These are phyloP conservation scores for Germaria angustata DNA, from an alignment of 2,888 invertebrate genomes.

Conservation along the genomic window DNA sequence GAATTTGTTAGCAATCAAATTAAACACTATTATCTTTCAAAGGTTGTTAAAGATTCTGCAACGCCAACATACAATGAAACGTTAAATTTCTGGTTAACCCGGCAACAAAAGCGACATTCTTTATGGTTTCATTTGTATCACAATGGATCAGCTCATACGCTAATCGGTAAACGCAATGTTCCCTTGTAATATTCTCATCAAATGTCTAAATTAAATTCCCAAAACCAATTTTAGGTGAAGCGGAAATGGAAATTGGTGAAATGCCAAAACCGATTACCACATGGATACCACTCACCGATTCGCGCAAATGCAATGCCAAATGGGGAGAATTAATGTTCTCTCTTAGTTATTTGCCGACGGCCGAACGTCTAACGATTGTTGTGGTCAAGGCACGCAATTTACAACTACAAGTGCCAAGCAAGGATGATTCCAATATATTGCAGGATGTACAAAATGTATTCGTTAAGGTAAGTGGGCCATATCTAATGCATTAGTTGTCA, in stretches of 20 bases:
- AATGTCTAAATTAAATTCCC: neutral
- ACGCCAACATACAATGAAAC: conserved; percentile 90
- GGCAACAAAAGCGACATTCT: conserved; percentile 82
- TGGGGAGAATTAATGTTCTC: conserved; percentile 91
- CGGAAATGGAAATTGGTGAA: conserved; percentile 84
- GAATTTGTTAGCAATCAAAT: too few relatives aligned
- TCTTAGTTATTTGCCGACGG: conserved; percentile 89
- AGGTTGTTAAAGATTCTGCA: conserved; percentile 84
- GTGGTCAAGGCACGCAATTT: conserved; percentile 88
- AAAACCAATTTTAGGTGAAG: conserved; percentile 81
- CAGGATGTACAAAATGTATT: conserved; percentile 85
- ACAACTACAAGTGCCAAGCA: conserved; percentile 80
- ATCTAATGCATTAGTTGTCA: too few relatives aligned
- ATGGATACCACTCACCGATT: conserved; percentile 89
- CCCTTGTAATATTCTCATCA: neutral
- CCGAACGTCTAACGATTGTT: conserved; percentile 86
- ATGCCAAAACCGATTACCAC: conserved; percentile 86
- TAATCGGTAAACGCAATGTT: conserved; percentile 77
- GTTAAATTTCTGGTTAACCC: conserved; percentile 84
- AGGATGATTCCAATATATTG: conserved; percentile 56
- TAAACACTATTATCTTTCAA: too few relatives aligned
- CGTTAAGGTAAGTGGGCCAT: conserved; percentile 83
- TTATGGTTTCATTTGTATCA: conserved; percentile 86
- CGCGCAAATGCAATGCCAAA: conserved; percentile 85
- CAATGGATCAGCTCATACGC: conserved; percentile 83